Percentiles rank a stretch among this genome's conserved stretches.
phyloP scores from a whole-genome alignment of 2,113 vertebrate species.

The Centropus bengalensis region DNA sequence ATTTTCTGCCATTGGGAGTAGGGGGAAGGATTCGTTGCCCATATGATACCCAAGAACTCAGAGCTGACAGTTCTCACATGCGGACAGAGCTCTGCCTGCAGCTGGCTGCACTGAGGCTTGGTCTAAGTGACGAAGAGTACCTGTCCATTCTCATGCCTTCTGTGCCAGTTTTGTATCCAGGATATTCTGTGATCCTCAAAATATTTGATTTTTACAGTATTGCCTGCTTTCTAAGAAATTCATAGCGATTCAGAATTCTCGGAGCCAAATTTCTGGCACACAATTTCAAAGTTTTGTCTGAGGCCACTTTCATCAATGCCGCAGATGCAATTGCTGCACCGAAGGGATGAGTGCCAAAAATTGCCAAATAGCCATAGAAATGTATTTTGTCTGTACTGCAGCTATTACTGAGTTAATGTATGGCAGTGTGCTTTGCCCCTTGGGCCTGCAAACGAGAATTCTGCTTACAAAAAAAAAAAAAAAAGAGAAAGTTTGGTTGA shows the following conservation, averaged over 20 bases:
- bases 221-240: background rate
- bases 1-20: background rate
- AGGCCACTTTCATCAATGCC: background rate
- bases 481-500: background rate
- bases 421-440: too few species aligned
- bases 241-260: background rate
- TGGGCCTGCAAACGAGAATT: background rate
- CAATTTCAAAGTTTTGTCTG: background rate
- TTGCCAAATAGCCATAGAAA: background rate
- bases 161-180: background rate
- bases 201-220: background rate
- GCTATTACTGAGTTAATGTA: background rate
- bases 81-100: background rate
- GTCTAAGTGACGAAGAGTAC: background rate
- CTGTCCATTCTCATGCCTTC: background rate
- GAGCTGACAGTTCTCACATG: rapidly evolving
- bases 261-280: background rate
- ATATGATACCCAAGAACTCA: background rate
- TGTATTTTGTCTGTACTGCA: background rate
- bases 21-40: background rate
- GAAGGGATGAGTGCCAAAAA: background rate
- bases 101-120: background rate
- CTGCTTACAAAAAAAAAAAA: background rate
- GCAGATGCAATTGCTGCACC: background rate
- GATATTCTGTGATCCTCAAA: background rate